Base-by-base conservation (phyloP, 2,888 invertebrate species). In the Eledone cirrhosa region DNA sequence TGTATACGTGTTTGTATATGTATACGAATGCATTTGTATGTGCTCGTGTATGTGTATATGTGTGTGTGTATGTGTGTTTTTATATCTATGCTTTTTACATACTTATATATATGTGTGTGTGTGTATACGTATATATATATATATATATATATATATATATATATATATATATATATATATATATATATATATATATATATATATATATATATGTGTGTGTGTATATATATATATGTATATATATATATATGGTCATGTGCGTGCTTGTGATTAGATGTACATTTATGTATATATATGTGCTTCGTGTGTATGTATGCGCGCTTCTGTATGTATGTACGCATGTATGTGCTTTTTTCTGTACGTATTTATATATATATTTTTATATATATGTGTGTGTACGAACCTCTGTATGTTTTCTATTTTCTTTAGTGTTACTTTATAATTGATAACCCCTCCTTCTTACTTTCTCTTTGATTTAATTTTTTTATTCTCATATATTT, bases 131-230 rank as follows among this genome's bases (percentile, higher is more conserved):
- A 63, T 16, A 63, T 16, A 63, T 16, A 63, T 63, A 63, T 63
- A 63, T 63, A 63, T 63, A 63, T 63, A 63, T 63, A 63, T 63
- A 63, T 63, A 63, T 63, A 63, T 63, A 63, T 63, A 63, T 63
- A 63, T 63, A 63, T 63, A 63, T 63, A 63, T 63, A 63, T 63
- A 63, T 63, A 63, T 63, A 63, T 63, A 63, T 63, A 63, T 63
- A 63, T 63, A 63, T 65, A 65, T 65, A 7, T 65, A 65, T 65
- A 7, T 65, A 65, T 65, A 7, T 14, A 14, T 65, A 65, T n/a
- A 65, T 65, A 65, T 65, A 65, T n/a, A 65, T 65, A 65, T n/a
- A 53, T 53, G n/a, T n/a, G n/a, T 53, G 53, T 53, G 19, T 53
- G 19, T 2, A n/a, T n/a, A 53, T 22, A 19, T 4, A n/a, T 22